These are phyloP conservation scores for Paralvinella palmiformis DNA, from an alignment of 1,140 invertebrate species.

Conservation along the genomic window DNA sequence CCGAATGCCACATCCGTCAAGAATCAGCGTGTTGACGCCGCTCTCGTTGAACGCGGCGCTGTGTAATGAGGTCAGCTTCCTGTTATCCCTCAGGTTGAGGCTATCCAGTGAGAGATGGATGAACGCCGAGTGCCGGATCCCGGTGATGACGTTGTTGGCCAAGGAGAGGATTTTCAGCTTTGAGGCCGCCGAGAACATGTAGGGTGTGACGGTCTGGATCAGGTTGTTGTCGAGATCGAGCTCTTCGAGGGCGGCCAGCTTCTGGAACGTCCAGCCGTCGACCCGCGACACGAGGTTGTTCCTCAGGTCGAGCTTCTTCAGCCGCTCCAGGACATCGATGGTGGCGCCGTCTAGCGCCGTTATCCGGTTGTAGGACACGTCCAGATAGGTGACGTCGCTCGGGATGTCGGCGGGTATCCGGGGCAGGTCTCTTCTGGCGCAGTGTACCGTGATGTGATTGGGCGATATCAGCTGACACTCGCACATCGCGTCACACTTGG, in stretches of 20 bases:
- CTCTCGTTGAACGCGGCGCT: no score
- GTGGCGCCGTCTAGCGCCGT: not conserved
- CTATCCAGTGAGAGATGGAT: not conserved
- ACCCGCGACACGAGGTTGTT: conserved; percentile 4
- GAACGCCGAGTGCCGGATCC: not conserved
- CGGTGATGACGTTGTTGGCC: conserved; percentile 1
- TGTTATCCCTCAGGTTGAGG: no score
- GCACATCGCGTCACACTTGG: no score
- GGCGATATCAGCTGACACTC: no score
- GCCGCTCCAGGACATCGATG: not conserved
- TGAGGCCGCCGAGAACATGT: not conserved
- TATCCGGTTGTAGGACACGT: conserved; percentile 1
- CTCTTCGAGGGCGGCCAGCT: not conserved
- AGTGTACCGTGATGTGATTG: no score
- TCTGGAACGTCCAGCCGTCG: not conserved
- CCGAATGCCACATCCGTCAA: no score
- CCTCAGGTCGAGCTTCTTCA: conserved; percentile 9
- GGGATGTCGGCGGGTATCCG: no score
- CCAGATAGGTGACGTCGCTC: no score
- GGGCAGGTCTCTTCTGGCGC: no score
- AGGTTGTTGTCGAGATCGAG: conserved; percentile 1
- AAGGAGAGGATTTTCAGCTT: conserved; percentile 8
- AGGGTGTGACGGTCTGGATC: not conserved
- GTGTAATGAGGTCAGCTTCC: no score
- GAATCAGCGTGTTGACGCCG: no score